A percentile compares a stretch with the other conserved stretches of the same genome.
These are phyloP conservation scores for Polypterus senegalus DNA, from an alignment of 2,113 vertebrate genomes.

Conservation along the genomic window DNA sequence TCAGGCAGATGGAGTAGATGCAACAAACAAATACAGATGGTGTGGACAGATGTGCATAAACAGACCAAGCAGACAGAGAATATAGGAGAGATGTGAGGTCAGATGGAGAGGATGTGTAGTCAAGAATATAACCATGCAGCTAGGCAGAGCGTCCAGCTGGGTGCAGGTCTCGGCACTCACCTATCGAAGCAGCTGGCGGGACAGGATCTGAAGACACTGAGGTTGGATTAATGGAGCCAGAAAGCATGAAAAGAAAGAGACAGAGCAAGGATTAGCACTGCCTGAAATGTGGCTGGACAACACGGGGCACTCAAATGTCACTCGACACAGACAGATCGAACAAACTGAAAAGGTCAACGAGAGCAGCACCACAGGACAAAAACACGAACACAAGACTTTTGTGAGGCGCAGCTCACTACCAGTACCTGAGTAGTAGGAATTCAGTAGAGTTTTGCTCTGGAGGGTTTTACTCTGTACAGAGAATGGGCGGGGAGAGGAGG, in stretches of 20 bases:
- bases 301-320: too few species aligned
- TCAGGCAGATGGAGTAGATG: too few species aligned
- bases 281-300: too few species aligned
- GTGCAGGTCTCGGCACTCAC: slow-evolving; percentile 33
- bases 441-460: slow-evolving; percentile 71
- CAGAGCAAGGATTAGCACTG: not conserved
- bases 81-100: not conserved
- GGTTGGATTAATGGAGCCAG: slow-evolving; percentile 27
- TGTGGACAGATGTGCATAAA: too few species aligned
- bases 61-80: too few species aligned
- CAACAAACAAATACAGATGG: too few species aligned
- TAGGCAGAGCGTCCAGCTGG: not conserved
- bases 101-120: not conserved
- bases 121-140: not conserved
- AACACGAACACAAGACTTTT: slow-evolving; percentile 21
- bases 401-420: slow-evolving; percentile 20
- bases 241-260: slow-evolving; percentile 20
- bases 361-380: slow-evolving; percentile 15
- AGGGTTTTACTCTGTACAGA: slow-evolving; percentile 75
- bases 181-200: slow-evolving; percentile 60
- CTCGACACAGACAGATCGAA: not conserved
- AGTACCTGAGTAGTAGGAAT: slow-evolving; percentile 68
- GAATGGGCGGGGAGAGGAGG: slow-evolving; percentile 71
- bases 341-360: slow-evolving; percentile 3
- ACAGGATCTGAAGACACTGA: slow-evolving; percentile 66